phyloP scores from a whole-genome alignment of 2,797 vertebrate genomes.

The Cryptoblepharus egeriae region DNA sequence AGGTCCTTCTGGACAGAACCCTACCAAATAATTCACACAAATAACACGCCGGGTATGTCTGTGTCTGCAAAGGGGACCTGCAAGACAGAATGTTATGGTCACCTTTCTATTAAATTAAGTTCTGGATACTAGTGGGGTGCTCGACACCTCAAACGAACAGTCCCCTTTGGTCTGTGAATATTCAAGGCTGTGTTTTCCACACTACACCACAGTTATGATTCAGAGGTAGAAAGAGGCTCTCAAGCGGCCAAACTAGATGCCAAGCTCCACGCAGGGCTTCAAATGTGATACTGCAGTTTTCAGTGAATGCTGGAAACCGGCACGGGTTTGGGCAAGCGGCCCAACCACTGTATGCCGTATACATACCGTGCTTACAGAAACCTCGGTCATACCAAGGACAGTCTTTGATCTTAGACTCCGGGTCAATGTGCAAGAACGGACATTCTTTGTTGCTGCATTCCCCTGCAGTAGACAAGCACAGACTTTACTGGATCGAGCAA shows the following conservation, averaged over 20 bases:
- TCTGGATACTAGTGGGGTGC: not conserved
- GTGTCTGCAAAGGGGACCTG: conserved; percentile 97
- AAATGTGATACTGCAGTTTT: too few species aligned
- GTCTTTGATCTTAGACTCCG: conserved; percentile 99
- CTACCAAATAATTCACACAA: conserved; percentile 97
- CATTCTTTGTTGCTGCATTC: conserved; percentile 99
- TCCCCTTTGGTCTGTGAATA: not conserved
- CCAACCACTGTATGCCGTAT: not conserved
- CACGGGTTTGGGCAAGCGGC: not conserved
- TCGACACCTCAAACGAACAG: not conserved
- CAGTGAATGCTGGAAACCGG: not conserved
- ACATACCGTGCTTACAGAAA: conserved; percentile 97
- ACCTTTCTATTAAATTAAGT: not conserved
- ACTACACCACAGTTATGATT: not conserved
- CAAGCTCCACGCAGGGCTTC: not conserved
- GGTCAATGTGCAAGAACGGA: conserved; percentile 98
- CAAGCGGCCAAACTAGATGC: not conserved
- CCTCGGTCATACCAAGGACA: conserved; percentile 99
- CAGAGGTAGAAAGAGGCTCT: not conserved
- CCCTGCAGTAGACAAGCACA: conserved; percentile 77
- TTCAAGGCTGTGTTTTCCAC: not conserved
- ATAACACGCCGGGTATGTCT: conserved; percentile 97
- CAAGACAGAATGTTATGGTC: conserved; percentile 44
- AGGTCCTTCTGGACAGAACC: conserved; percentile 96
- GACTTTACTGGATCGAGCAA: conserved; percentile 6